phyloP scores from a whole-genome alignment of 2,888 invertebrate genomes.

The Chydorus sphaericus region DNA sequence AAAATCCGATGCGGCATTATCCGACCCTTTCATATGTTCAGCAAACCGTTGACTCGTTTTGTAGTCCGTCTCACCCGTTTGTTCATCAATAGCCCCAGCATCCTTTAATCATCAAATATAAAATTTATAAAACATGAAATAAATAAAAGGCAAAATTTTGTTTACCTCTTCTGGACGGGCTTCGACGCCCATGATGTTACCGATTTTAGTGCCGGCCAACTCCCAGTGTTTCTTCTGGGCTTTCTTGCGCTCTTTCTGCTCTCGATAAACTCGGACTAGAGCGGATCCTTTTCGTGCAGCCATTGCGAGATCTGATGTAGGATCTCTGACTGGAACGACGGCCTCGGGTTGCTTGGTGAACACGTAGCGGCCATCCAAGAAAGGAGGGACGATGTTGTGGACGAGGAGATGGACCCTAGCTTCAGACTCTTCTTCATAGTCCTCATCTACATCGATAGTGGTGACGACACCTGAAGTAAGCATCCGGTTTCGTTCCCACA shows the following conservation, averaged over 20 bases:
- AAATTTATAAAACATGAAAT: not conserved
- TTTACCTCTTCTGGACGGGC: constrained; percentile 50
- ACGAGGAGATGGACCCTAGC: constrained; percentile 90
- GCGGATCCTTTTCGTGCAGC: constrained; percentile 87
- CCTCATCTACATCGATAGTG: constrained; percentile 72
- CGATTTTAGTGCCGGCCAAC: constrained; percentile 84
- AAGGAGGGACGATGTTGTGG: constrained; percentile 96
- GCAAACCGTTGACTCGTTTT: constrained; percentile 93
- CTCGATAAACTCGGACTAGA: constrained; percentile 75
- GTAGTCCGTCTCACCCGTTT: constrained; percentile 64
- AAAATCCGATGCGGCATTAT: constrained; percentile 60
- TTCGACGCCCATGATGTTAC: constrained; percentile 89
- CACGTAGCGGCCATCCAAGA: constrained; percentile 93
- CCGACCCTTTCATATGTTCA: constrained; percentile 64
- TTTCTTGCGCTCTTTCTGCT: constrained; percentile 89
- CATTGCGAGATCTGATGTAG: constrained; percentile 94
- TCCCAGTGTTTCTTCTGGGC: constrained; percentile 99
- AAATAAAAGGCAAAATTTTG: too few relatives aligned
- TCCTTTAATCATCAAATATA: constrained; percentile 2
- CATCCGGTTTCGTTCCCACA: constrained; percentile 98
- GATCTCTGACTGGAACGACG: constrained; percentile 89
- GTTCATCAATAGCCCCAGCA: constrained; percentile 20
- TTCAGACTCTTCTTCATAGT: constrained; percentile 88
- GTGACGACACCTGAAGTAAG: constrained; percentile 86
- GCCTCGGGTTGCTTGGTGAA: constrained; percentile 99